Evolutionary conservation across 2,113 vertebrate species (phyloP).

Genomic region (Natator depressus): DNA sequence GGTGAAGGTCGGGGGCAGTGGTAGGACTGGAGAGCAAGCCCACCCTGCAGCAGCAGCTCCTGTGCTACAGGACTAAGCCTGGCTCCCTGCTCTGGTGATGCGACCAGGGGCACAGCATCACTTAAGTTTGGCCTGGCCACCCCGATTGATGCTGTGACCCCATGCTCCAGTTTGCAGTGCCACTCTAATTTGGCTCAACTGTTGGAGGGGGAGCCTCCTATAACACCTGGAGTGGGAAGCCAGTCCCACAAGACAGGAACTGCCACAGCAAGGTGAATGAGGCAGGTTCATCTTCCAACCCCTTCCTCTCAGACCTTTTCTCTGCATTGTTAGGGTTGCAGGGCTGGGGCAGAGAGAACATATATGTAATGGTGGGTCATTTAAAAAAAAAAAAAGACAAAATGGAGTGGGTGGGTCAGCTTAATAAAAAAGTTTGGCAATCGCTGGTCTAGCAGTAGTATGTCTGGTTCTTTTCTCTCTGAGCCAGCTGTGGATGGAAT

Average conservation of each 20-base stretch:
- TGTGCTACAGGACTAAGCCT: not conserved
- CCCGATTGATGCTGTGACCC: too few species aligned
- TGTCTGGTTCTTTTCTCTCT: not conserved
- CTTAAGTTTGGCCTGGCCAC: not conserved
- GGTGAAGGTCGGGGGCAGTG: not conserved
- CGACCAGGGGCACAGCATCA: not conserved
- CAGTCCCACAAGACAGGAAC: not conserved
- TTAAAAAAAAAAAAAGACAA: too few species aligned
- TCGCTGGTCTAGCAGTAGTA: not conserved
- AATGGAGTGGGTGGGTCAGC: not conserved
- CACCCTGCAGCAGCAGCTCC: not conserved
- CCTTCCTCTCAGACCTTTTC: too few species aligned
- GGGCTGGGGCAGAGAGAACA: too few species aligned
- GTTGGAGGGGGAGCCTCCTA: too few species aligned
- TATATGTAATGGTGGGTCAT: too few species aligned
- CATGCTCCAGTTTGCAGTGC: not conserved
- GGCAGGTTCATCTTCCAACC: not conserved
- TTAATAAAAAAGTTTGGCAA: not conserved
- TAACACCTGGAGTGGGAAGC: too few species aligned
- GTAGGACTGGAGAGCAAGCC: not conserved
- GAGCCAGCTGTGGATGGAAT: constrained; percentile 53
- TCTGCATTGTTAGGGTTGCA: not conserved
- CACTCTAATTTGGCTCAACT: not conserved
- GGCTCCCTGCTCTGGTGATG: not conserved
- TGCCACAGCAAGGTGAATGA: not conserved